phyloP scores from a whole-genome alignment of 1,140 invertebrate genomes.

The Centruroides sculpturatus region DNA sequence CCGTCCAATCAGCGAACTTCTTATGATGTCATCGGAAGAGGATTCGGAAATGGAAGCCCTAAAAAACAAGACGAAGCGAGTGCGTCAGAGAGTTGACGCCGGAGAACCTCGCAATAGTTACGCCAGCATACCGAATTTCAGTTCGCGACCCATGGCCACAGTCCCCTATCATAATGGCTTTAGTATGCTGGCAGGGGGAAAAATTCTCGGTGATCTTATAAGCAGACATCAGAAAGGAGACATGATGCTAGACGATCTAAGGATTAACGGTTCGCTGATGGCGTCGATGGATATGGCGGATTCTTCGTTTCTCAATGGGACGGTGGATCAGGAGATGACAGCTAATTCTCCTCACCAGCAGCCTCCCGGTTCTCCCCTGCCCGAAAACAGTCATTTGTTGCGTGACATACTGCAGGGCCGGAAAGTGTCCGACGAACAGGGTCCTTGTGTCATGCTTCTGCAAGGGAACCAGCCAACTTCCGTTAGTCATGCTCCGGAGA shows the following conservation, averaged over 20 bases:
- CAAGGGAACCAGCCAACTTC: slow-evolving; percentile 6
- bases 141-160: slow-evolving; percentile 55
- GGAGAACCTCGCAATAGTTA: slow-evolving; percentile 83
- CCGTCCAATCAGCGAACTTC: slow-evolving; percentile 44
- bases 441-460: neutral
- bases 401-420: slow-evolving; percentile 33
- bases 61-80: slow-evolving; percentile 52
- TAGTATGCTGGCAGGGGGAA: neutral
- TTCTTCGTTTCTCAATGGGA: neutral
- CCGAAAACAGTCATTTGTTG: slow-evolving; percentile 30
- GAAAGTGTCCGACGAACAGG: slow-evolving; percentile 2
- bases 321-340: neutral
- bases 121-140: slow-evolving; percentile 67
- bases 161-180: slow-evolving; percentile 21
- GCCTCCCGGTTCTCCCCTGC: neutral
- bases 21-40: slow-evolving; percentile 88
- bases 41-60: slow-evolving; percentile 41
- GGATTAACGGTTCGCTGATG: neutral
- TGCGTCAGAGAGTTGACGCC: slow-evolving; percentile 85
- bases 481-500: slow-evolving; percentile 3
- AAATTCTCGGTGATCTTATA: neutral
- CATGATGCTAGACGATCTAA: too few relatives aligned
- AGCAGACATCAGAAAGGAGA: neutral
- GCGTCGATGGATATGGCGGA: neutral
- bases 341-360: too few relatives aligned